Conservation (phyloP, 2,797 vertebrate species). For the Esox masquinongy region DNA sequence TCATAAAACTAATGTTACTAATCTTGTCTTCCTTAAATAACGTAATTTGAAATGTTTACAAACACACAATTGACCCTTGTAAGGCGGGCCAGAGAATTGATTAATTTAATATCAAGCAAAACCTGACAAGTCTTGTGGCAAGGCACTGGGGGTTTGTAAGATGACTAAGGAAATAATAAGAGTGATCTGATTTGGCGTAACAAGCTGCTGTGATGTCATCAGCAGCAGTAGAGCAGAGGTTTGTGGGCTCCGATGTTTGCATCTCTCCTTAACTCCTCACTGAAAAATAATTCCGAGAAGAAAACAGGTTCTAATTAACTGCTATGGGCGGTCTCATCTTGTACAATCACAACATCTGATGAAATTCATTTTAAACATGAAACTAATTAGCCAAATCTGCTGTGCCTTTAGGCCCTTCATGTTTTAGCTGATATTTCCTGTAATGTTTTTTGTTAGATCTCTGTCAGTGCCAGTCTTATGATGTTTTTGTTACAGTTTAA, state of each 20-base stretch:
- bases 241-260: neutral
- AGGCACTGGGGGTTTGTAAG: neutral
- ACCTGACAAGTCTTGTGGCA: neutral
- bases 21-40: neutral
- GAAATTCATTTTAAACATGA: neutral
- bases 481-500: neutral
- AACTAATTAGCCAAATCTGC: neutral
- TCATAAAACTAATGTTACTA: neutral
- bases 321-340: neutral
- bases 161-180: neutral
- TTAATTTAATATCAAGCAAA: neutral
- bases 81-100: neutral
- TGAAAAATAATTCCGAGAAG: neutral
- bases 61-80: neutral
- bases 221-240: neutral
- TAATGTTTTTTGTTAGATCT: neutral
- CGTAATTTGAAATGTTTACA: neutral
- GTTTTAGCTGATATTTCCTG: neutral
- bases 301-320: neutral
- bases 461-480: neutral
- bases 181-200: neutral
- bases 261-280: neutral
- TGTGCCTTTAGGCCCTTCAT: neutral
- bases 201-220: neutral
- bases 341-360: neutral